phyloP scores from a whole-genome alignment of 2,888 invertebrate species.

The Meganola albula region DNA sequence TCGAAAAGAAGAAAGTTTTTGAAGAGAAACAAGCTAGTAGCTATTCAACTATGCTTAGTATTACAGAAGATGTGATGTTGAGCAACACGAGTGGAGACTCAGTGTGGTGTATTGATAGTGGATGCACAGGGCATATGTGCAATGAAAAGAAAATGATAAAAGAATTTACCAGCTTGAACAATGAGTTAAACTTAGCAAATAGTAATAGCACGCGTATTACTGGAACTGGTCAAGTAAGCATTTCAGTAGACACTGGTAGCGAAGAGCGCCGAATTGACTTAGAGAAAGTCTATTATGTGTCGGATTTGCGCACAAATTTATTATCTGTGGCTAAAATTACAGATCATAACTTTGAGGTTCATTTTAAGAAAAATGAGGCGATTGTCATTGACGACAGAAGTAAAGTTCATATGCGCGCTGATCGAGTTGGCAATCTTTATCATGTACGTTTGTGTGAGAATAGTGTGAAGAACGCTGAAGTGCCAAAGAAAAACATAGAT shows the following conservation, averaged over 20 bases:
- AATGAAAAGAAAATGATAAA: conserved; percentile 11
- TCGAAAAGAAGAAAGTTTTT: neutral
- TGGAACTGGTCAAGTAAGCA: neutral
- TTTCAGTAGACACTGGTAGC: conserved; percentile 1
- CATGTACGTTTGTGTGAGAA: conserved; percentile 12
- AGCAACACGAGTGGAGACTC: neutral
- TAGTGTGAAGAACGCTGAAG: conserved; percentile 7
- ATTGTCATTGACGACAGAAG: conserved; percentile 9
- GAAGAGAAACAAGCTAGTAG: neutral
- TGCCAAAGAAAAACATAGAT: conserved; percentile 6
- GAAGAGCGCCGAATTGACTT: conserved; percentile 7
- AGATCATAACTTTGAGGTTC: conserved; percentile 10
- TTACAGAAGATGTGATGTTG: conserved; percentile 4
- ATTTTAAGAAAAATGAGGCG: conserved; percentile 5
- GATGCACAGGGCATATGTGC: conserved; percentile 18
- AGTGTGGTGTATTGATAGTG: conserved; percentile 8
- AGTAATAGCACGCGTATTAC: neutral
- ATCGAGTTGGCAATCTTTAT: conserved; percentile 6
- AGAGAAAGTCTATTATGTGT: conserved; percentile 12
- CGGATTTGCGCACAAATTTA: conserved; percentile 11
- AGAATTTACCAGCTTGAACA: conserved; percentile 7
- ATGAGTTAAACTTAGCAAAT: conserved; percentile 6
- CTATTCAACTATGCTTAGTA: conserved; percentile 3
- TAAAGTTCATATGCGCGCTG: conserved; percentile 11
- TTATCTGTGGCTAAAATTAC: conserved; percentile 13